A percentile compares a stretch with the other conserved stretches of the same genome.
Conservation (phyloP, 2,113 vertebrate genomes). For the Etheostoma cragini region DNA sequence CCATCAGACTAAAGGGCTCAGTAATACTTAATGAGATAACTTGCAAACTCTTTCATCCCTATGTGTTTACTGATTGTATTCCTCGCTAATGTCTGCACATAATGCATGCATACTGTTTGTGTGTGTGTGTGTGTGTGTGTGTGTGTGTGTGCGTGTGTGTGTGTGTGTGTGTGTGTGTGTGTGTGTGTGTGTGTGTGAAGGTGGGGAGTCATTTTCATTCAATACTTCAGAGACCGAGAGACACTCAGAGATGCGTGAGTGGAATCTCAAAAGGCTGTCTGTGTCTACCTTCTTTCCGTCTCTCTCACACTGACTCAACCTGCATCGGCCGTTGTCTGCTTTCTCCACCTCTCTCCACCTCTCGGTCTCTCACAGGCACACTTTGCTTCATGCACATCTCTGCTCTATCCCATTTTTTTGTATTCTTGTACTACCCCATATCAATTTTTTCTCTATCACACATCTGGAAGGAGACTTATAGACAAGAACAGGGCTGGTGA, state of each 20-base stretch:
- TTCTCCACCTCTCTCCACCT: slow-evolving; percentile 16
- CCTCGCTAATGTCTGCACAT: slow-evolving; percentile 27
- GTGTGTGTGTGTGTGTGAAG: slow-evolving; percentile 49
- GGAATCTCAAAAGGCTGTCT: slow-evolving; percentile 81
- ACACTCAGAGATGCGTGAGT: slow-evolving; percentile 76
- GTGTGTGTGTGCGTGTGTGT: slow-evolving; percentile 31
- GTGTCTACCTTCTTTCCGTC: slow-evolving; percentile 60
- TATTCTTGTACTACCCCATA: neutral
- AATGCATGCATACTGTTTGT: slow-evolving; percentile 37
- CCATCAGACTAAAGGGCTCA: slow-evolving; percentile 65
- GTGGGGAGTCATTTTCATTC: slow-evolving; percentile 76
- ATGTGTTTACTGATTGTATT: slow-evolving; percentile 65
- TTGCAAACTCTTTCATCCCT: slow-evolving; percentile 58
- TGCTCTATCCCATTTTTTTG: slow-evolving; percentile 13
- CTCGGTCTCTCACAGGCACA: slow-evolving; percentile 21
- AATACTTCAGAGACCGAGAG: slow-evolving; percentile 76
- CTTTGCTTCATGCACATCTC: slow-evolving; percentile 28
- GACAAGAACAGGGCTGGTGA: neutral
- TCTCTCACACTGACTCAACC: slow-evolving; percentile 32
- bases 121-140: slow-evolving; percentile 23
- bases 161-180: slow-evolving; percentile 36
- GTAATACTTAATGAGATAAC: slow-evolving; percentile 74
- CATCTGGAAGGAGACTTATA: neutral
- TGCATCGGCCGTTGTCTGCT: slow-evolving; percentile 38
- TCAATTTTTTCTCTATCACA: neutral